Evolutionary conservation across 2,888 invertebrate species (phyloP).

Genomic region (Agrochola macilenta): DNA sequence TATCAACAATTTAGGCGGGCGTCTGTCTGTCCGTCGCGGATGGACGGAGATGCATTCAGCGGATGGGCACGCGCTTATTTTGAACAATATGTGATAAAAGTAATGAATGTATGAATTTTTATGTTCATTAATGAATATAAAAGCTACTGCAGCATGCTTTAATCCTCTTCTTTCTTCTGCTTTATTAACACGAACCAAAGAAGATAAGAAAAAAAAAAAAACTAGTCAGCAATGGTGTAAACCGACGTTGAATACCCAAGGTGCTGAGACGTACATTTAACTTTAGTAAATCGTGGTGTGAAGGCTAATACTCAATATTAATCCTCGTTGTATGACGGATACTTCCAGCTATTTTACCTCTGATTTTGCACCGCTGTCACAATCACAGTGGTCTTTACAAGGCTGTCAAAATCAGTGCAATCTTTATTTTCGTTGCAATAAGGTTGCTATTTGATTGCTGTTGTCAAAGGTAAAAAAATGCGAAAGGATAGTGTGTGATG

Average conservation of each 20-base stretch:
- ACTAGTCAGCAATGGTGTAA: not conserved
- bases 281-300: not conserved
- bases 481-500: not conserved
- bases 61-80: constrained; percentile 61
- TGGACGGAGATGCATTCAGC: constrained; percentile 73
- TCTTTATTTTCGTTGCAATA: not conserved
- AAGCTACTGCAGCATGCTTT: not conserved
- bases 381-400: not conserved
- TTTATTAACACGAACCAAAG: not conserved
- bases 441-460: not conserved
- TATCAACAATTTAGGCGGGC: constrained; percentile 60
- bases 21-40: constrained; percentile 72
- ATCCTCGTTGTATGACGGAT: not conserved
- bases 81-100: constrained; percentile 9
- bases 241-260: not conserved
- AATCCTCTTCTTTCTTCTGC: not conserved
- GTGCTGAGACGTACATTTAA: not conserved
- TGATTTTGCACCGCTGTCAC: not conserved
- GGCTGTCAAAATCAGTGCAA: not conserved
- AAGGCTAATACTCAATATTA: not conserved
- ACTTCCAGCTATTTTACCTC: not conserved
- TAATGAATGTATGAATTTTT: not conserved
- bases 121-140: not conserved
- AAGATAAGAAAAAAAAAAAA: not conserved
- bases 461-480: not conserved